Evolutionary conservation across 2,888 invertebrate genomes (phyloP).

Genomic region (Prionchulus punctatus): DNA sequence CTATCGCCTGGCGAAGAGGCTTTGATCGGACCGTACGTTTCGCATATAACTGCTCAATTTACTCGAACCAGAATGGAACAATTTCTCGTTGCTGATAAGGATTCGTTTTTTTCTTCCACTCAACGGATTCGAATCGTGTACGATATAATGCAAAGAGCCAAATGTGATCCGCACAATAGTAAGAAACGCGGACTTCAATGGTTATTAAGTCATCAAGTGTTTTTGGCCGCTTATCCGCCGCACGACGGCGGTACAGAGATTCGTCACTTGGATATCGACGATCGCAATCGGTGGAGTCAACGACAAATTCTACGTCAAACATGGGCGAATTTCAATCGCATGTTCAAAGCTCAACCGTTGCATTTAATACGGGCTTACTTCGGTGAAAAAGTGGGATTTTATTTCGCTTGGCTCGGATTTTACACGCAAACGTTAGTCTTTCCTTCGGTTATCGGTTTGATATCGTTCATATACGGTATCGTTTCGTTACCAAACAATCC

Average conservation of each 20-base stretch:
- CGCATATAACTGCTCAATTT: neutral
- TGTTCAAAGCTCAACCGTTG: conserved; percentile 12
- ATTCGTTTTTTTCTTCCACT: conserved; percentile 9
- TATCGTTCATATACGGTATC: neutral
- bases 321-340: conserved; percentile 11
- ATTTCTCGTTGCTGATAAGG: conserved; percentile 3
- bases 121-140: conserved; percentile 10
- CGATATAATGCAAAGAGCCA: conserved; percentile 9
- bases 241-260: conserved; percentile 7
- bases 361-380: conserved; percentile 12
- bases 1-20: neutral
- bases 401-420: conserved; percentile 85
- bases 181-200: conserved; percentile 9
- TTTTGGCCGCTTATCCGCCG: conserved; percentile 8
- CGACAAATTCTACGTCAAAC: conserved; percentile 10
- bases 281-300: neutral
- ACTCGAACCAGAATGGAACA: neutral
- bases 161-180: conserved; percentile 1
- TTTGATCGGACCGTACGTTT: neutral
- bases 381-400: conserved; percentile 60
- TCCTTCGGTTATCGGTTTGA: conserved; percentile 41
- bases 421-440: conserved; percentile 79
- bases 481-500: conserved; percentile 2
- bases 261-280: neutral
- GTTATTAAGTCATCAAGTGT: conserved; percentile 6